These are phyloP conservation scores for Drosophila lutescens DNA, from an alignment of 2,888 invertebrate genomes.

Conservation along the genomic window DNA sequence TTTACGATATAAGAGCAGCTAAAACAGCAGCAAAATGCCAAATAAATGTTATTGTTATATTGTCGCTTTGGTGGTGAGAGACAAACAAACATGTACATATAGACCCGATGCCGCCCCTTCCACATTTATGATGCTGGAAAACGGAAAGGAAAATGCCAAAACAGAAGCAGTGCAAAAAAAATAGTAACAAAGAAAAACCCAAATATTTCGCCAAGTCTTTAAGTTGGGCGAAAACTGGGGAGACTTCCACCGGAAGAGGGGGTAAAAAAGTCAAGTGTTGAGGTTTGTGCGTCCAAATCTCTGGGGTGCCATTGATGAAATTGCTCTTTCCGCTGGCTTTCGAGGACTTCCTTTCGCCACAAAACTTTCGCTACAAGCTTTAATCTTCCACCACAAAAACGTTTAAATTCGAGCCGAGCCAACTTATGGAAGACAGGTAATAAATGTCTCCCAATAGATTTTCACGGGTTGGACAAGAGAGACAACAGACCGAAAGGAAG, in stretches of 20 bases:
- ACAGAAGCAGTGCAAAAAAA: conserved; percentile 31
- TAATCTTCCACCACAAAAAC: conserved; percentile 49
- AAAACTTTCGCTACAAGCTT: conserved; percentile 59
- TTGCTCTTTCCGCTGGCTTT: conserved; percentile 59
- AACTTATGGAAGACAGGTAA: conserved; percentile 63
- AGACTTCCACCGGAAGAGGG: conserved; percentile 16
- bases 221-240: conserved; percentile 40
- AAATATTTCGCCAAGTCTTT: conserved; percentile 54
- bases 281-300: conserved; percentile 49
- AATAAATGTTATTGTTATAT: conserved; percentile 84
- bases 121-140: conserved; percentile 69
- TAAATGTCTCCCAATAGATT: conserved; percentile 83
- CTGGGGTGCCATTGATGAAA: conserved; percentile 80
- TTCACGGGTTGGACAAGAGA: conserved; percentile 13
- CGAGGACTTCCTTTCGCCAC: conserved; percentile 4
- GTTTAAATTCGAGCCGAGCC: conserved; percentile 60
- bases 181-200: conserved; percentile 7
- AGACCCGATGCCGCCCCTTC: conserved; percentile 8
- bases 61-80: conserved; percentile 80
- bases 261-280: conserved; percentile 70
- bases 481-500: conserved; percentile 13
- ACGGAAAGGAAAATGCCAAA: conserved; percentile 18
- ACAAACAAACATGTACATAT: conserved; percentile 35
- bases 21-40: conserved; percentile 82
- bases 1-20: conserved; percentile 84